Percentiles rank a stretch among this genome's conserved stretches.
These are phyloP conservation scores for Raja brachyura DNA, from an alignment of 2,113 vertebrate species.

Conservation along the genomic window DNA sequence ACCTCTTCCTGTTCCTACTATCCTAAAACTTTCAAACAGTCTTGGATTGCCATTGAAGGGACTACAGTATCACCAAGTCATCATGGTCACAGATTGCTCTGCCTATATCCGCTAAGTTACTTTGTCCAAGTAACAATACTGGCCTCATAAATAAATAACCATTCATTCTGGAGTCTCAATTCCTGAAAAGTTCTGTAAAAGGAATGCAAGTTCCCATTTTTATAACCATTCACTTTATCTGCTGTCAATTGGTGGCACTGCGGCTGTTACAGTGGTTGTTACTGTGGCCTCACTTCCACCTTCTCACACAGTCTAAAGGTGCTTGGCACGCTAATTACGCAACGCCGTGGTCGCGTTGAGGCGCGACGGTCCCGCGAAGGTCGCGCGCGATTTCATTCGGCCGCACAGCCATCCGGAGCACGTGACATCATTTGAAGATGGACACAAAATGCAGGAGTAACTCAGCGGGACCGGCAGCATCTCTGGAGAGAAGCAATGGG, in stretches of 20 bases:
- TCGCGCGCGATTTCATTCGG: no score
- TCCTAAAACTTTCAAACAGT: not conserved
- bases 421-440: no score
- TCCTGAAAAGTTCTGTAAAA: not conserved
- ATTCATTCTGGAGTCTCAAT: not conserved
- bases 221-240: not conserved
- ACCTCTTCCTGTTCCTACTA: not conserved
- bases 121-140: not conserved
- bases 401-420: no score
- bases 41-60: not conserved
- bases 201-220: not conserved
- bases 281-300: no score
- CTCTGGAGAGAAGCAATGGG: no score
- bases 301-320: no score
- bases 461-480: no score
- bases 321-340: no score
- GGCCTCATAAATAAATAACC: not conserved
- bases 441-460: no score
- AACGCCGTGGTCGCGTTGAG: no score
- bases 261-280: no score
- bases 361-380: no score
- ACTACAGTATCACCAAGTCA: not conserved
- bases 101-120: not conserved
- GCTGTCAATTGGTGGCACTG: not conserved
- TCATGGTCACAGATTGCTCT: not conserved